These are phyloP conservation scores for Struthidea cinerea DNA, from an alignment of 2,113 vertebrate species.

Conservation along the genomic window DNA sequence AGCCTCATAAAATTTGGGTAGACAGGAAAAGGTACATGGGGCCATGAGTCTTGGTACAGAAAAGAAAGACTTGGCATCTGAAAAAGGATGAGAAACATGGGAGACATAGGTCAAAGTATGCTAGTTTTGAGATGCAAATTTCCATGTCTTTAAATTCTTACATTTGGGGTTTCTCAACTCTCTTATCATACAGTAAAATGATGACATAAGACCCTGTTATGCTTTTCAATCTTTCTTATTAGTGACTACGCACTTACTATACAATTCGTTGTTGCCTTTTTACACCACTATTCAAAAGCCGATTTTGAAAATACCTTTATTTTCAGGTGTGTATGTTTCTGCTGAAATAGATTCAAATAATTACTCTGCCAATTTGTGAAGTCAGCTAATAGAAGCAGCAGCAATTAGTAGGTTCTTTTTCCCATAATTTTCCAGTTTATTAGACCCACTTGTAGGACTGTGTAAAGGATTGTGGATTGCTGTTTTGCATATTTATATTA, in stretches of 20 bases:
- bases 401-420: neutral
- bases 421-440: neutral
- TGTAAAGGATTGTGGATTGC: neutral
- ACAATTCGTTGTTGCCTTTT: neutral
- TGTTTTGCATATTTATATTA: neutral
- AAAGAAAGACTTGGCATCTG: neutral
- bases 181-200: neutral
- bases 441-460: neutral
- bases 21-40: neutral
- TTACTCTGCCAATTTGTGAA: neutral
- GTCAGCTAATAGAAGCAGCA: neutral
- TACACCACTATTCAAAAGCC: neutral
- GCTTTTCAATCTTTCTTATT: neutral
- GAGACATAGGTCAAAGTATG: neutral
- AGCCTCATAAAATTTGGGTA: neutral
- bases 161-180: neutral
- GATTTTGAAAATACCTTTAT: neutral
- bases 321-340: neutral
- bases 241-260: neutral
- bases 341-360: neutral
- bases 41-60: neutral
- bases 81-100: neutral
- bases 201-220: neutral
- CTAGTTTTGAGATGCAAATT: neutral
- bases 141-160: neutral